Base-by-base conservation (phyloP, 2,888 invertebrate genomes). In the Drosophila atripex region DNA sequence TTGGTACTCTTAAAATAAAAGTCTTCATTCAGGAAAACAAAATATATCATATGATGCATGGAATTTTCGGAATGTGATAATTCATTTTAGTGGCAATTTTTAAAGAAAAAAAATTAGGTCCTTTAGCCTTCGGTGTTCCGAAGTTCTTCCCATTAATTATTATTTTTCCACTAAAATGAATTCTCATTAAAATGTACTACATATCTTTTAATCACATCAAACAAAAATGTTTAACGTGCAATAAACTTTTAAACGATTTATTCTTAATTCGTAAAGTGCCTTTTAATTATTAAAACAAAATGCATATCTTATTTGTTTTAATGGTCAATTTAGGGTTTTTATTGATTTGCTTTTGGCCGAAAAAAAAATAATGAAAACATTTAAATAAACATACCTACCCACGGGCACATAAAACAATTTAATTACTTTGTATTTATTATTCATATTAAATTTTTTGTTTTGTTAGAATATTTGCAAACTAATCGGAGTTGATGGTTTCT, bases 341-440 rank as follows among this genome's bases (percentile, higher is more conserved):
- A 16, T 69, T 45, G 49, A 8, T 58, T 69, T 35, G 8, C 11
- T 57, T 55, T 21, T 39, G 35, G 50, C 57, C 14, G 41, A 18
- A 76, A 65, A 59, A 59, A 21, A 73, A 65, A 60, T 43, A 56
- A 63, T 63, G 51, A 50, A 55, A 58, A 69, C 46, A 58, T 54
- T 47, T 51, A 54, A 55, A 60, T 54, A 59, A 59, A 75, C 56
- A 78, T 78, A 78, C 79, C 79, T 76, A 79, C 79, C 79, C 69
- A 79, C 52, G 59, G 65, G 60, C 77, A 71, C 76, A 60, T 71
- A 70, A 52, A 76, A 72, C 47, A 59, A 59, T 61, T 66, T 45
- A 76, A 66, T 76, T 68, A 39, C 61, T 59, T 56, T 59, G 52
- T 69, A 69, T 50, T 65, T 75, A 35, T 32, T 52, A 28, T 70